Conservation (phyloP, 2,113 vertebrate genomes). For the Shinisaurus crocodilurus region DNA sequence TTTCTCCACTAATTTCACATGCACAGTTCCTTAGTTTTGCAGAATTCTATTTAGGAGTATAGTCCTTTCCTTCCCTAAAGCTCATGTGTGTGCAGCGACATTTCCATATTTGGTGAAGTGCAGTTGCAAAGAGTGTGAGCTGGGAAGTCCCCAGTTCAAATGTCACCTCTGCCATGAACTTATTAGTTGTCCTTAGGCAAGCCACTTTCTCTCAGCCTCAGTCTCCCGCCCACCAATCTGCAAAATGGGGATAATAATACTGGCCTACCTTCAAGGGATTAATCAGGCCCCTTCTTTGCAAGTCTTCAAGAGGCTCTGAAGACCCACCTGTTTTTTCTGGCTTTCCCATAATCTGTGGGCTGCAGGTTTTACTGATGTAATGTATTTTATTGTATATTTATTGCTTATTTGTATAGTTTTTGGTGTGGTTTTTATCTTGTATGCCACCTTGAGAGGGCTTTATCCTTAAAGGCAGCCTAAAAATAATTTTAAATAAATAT, state of each 20-base stretch:
- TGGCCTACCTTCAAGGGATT: neutral
- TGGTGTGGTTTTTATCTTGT: too few relatives aligned
- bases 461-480: neutral
- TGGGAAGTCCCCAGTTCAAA: neutral
- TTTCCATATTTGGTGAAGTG: conserved; percentile 10
- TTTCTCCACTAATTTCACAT: neutral
- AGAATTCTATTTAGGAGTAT: neutral
- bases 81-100: neutral
- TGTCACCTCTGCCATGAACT: neutral
- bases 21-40: neutral
- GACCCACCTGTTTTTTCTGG: too few relatives aligned
- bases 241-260: neutral
- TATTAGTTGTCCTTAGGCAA: neutral
- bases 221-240: neutral
- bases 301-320: too few relatives aligned
- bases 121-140: neutral
- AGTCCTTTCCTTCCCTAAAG: neutral
- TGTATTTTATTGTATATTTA: too few relatives aligned
- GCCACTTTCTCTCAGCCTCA: neutral
- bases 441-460: too few relatives aligned
- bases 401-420: too few relatives aligned
- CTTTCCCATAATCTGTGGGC: too few relatives aligned
- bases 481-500: too few relatives aligned
- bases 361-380: too few relatives aligned
- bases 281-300: too few relatives aligned